Evolutionary conservation across 2,888 invertebrate genomes (phyloP), one percentile per base, ranked within the genome.

Genomic region (Eurytoma adleriae): DNA sequence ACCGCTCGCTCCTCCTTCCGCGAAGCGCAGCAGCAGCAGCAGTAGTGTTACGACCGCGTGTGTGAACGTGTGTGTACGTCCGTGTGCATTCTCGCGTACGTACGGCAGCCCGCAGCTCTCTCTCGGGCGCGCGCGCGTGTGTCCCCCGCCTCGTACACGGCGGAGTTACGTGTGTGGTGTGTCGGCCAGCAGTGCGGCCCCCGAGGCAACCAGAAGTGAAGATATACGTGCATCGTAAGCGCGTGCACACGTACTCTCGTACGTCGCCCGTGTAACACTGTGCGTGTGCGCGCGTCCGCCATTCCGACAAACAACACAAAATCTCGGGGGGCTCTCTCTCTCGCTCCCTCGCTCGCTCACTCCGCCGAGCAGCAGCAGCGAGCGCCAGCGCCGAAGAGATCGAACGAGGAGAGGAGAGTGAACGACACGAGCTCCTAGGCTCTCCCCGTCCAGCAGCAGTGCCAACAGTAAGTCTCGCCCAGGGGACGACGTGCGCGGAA

Each of bases 241-340:
- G 24, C 24, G 24, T 24, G 24, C 24, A 24, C 24, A 24, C 24
- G 24, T 24, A 24, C 24, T 24, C 24, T 24, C 10, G 30, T 16
- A 48, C 14, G 27, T 40, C 10, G 30, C 5, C 48, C 59, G 30
- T 27, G 40, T 14, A 50, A 68, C 16, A 50, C 40, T 66, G 56
- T 74, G 78, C 69, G 68, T 73, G 76, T 71, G 80, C 80, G 82
- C 78, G 82, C 82, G 82, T 80, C 80, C 80, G 82, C 80, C 82
- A 82, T 80, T 80, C 82, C 82, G 82, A 80, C 80, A 80, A 82
- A 82, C 80, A 82, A 82, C 80, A 80, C 71, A 68, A 78, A 82
- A 80, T 78, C 82, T 77, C 81, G 76, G 76, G 59, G 40, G 61
- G 40, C 70, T 62, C 57, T 24, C 50, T 54, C n/a, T n/a, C 72